Conservation (phyloP, 2,797 vertebrate species). For the Sebastes diaconus region DNA sequence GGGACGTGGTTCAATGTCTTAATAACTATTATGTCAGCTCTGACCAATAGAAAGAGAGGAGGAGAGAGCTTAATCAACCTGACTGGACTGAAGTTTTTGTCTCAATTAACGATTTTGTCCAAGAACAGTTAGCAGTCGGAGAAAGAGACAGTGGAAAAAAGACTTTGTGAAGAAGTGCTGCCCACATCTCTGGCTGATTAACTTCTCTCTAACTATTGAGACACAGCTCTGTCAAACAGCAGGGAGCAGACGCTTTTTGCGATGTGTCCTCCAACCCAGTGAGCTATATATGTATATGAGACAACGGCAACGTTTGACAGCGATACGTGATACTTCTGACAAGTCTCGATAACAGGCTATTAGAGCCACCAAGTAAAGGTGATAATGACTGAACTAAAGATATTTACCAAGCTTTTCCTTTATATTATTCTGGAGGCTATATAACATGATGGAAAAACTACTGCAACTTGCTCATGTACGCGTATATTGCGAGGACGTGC, state of each 20-base stretch:
- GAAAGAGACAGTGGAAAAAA: not conserved
- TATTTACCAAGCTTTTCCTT: not conserved
- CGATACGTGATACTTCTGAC: slow-evolving; percentile 16
- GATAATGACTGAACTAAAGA: not conserved
- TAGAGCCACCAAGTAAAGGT: slow-evolving; percentile 5
- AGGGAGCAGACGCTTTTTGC: not conserved
- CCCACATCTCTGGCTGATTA: not conserved
- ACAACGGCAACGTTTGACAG: slow-evolving; percentile 10
- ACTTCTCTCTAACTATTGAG: not conserved
- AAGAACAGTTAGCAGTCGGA: not conserved
- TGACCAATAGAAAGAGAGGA: not conserved
- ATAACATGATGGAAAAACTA: no score
- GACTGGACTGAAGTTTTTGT: not conserved
- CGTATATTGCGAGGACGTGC: no score
- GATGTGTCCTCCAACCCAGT: slow-evolving; percentile 14
- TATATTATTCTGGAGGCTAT: no score
- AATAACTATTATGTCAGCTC: slow-evolving; percentile 4
- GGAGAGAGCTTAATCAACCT: not conserved
- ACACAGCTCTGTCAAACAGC: slow-evolving; percentile 3
- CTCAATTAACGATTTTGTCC: slow-evolving; percentile 15
- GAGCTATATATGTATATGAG: slow-evolving; percentile 22
- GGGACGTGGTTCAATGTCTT: not conserved
- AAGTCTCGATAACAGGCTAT: slow-evolving; percentile 3
- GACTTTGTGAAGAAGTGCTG: not conserved
- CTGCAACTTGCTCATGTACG: no score